These are phyloP conservation scores for Germaria angustata DNA, from an alignment of 2,888 invertebrate genomes.

Conservation along the genomic window DNA sequence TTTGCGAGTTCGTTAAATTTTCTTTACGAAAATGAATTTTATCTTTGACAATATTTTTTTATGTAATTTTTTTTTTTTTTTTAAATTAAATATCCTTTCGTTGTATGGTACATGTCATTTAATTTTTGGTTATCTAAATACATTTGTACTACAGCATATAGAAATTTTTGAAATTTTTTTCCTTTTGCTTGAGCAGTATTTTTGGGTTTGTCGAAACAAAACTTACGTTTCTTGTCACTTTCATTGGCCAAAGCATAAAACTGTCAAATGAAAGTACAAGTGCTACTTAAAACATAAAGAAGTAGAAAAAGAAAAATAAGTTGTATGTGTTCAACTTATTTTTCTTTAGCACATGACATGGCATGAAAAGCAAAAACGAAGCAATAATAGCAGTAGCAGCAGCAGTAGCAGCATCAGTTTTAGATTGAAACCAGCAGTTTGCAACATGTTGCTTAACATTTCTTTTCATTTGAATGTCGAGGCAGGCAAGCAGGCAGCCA, in stretches of 20 bases:
- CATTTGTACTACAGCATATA: neutral
- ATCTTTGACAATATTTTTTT: neutral
- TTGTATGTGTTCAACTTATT: too few relatives aligned
- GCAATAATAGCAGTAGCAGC: too few relatives aligned
- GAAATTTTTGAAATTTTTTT: neutral
- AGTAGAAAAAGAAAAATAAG: neutral
- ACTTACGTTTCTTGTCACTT: constrained; percentile 55
- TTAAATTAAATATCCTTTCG: neutral
- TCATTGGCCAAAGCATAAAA: constrained; percentile 59
- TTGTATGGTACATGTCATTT: neutral
- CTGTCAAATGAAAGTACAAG: constrained; percentile 74
- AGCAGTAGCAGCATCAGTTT: constrained; percentile 8
- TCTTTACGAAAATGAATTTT: neutral
- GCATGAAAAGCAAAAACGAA: constrained; percentile 28
- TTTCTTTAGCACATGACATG: constrained; percentile 55
- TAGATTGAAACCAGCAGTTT: constrained; percentile 5
- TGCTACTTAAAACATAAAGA: constrained; percentile 52
- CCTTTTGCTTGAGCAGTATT: neutral
- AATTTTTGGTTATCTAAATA: constrained; percentile 28
- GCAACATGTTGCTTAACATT: constrained; percentile 46
- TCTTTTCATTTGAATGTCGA: constrained; percentile 34
- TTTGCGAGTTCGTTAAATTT: neutral
- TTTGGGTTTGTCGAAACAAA: constrained; percentile 35
- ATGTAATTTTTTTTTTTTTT: too few relatives aligned
- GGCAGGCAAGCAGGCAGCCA: constrained; percentile 11